Base-by-base conservation (phyloP, 2,113 vertebrate species). In the Zosterops borbonicus region DNA sequence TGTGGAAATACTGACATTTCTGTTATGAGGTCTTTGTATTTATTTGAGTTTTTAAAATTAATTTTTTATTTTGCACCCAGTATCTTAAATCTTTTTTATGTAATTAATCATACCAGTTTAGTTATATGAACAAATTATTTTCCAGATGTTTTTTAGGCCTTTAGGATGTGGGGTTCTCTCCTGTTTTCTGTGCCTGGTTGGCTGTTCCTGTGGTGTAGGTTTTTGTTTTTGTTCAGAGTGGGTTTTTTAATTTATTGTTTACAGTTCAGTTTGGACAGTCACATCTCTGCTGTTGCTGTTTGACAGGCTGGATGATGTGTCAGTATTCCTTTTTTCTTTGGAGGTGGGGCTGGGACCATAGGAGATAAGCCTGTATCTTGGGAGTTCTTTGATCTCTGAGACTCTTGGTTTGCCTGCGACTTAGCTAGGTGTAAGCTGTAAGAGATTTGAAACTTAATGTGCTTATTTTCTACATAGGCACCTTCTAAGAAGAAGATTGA, bases 401-500 rank as follows among this genome's bases (percentile, higher is more conserved):
- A 29, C 44, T 90, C 47, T 5, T 68, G 16, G 14, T 64, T 83
- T 81, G 19, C 18, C 44, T 71, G 15, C 49, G 27, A 28, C 11
- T 21, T 33, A 44, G 17, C 5, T 18, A 53, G 13, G 23, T 91
- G 29, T 70, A 77, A 85, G 16, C 12, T 63, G 5, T 23, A 50
- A 80, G 42, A 25, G n/a, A 27, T 47, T 59, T 89, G 56, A 86
- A 83, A 37, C 10, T 8, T 74, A n/a, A 49, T 75, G 3, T 35
- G 14, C 49, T 89, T 95, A 28, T 58, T 92, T 92, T 82, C 21
- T 90, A 42, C 27, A 1, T 90, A 99, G 99, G 98, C 99, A 75
- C 99, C 99, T 24, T 99, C 99, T 42, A 99, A 99, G 96, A 99
- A 99, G 97, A 99, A 99, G 97, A 99, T 99, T 92, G 99, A 99